Evolutionary conservation across 1,140 invertebrate genomes (phyloP).

Genomic region (Drosophila tropicalis): DNA sequence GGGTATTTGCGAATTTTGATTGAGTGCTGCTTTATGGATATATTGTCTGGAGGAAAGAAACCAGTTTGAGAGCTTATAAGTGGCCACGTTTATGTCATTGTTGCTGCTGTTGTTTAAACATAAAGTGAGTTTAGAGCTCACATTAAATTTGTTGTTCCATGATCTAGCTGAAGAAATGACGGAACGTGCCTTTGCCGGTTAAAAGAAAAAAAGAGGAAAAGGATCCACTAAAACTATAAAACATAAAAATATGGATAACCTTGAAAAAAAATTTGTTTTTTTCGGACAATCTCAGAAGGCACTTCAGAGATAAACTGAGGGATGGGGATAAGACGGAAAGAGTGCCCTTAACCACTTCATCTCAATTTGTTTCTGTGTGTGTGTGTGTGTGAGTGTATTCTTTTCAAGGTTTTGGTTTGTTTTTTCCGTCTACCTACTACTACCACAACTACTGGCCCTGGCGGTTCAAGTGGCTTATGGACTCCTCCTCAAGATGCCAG

Average conservation of each 20-base stretch:
- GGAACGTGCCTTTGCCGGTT: constrained; percentile 1
- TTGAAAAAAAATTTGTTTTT: constrained; percentile 41
- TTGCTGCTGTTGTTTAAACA: constrained; percentile 27
- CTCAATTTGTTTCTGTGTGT: constrained; percentile 13
- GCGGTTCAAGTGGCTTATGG: constrained; percentile 43
- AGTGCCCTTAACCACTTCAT: constrained; percentile 17
- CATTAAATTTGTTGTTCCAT: constrained; percentile 32
- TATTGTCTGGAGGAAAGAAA: constrained; percentile 43
- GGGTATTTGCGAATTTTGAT: constrained; percentile 4
- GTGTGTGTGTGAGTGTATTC: not conserved
- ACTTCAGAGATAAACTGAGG: not conserved
- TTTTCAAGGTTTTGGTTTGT: constrained; percentile 33
- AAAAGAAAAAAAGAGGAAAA: not conserved
- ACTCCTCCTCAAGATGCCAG: constrained; percentile 31
- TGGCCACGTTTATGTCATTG: constrained; percentile 48
- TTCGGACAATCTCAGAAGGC: constrained; percentile 2
- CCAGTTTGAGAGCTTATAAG: constrained; percentile 49
- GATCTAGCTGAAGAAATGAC: constrained; percentile 38
- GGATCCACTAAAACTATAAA: constrained; percentile 3
- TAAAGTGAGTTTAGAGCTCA: constrained; percentile 29
- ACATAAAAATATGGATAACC: constrained; percentile 31
- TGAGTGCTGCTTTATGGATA: not conserved
- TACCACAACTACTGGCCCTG: not conserved
- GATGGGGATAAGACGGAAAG: constrained; percentile 1
- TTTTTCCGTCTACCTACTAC: constrained; percentile 36